phyloP scores from a whole-genome alignment of 2,797 vertebrate genomes.

The Chelmon rostratus region DNA sequence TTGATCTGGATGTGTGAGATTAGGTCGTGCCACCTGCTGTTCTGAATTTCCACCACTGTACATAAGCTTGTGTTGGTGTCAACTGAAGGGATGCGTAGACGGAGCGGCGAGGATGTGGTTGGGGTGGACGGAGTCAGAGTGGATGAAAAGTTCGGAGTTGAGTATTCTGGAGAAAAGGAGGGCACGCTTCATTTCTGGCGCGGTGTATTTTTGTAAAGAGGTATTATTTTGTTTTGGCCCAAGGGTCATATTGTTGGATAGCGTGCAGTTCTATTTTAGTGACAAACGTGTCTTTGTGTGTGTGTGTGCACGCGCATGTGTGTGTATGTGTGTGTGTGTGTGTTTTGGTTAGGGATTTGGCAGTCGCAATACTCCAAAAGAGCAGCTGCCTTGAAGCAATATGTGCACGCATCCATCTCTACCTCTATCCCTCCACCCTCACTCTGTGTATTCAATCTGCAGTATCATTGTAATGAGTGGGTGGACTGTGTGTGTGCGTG shows the following conservation, averaged over 20 bases:
- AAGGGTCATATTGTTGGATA: slow-evolving; percentile 37
- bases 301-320: slow-evolving; percentile 20
- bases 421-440: slow-evolving; percentile 62
- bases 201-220: slow-evolving; percentile 18
- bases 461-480: slow-evolving; percentile 74
- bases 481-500: slow-evolving; percentile 54
- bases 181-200: slow-evolving; percentile 10
- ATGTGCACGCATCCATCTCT: slow-evolving; percentile 62
- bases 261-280: slow-evolving; percentile 37
- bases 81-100: neutral
- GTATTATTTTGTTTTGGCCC: slow-evolving; percentile 51
- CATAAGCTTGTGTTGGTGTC: neutral
- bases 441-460: slow-evolving; percentile 70
- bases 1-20: slow-evolving; percentile 1
- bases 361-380: slow-evolving; percentile 59
- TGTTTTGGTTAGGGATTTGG: slow-evolving; percentile 63
- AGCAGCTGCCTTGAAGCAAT: slow-evolving; percentile 75
- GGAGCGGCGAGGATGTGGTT: slow-evolving; percentile 5
- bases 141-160: neutral
- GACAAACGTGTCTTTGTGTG: slow-evolving; percentile 17
- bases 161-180: slow-evolving; percentile 23
- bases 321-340: slow-evolving; percentile 42
- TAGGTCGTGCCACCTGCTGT: slow-evolving; percentile 3
- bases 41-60: neutral
- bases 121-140: neutral